These are phyloP conservation scores for Dynastes maya DNA, from an alignment of 2,888 invertebrate species.

Conservation along the genomic window DNA sequence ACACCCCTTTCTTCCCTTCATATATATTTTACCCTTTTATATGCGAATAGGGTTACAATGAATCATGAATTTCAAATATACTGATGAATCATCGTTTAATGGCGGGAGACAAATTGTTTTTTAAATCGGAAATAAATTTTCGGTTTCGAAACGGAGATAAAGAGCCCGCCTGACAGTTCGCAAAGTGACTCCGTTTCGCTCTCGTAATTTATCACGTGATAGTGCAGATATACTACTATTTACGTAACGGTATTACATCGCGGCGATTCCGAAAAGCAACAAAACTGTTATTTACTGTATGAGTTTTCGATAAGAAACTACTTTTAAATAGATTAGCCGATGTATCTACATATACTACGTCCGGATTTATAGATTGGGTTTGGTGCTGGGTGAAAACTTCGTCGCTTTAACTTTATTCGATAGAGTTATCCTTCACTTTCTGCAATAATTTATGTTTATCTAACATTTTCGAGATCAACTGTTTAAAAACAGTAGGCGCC, in stretches of 20 bases:
- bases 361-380: too few relatives aligned
- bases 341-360: too few relatives aligned
- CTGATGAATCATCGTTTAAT: conserved; percentile 43
- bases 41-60: conserved; percentile 28
- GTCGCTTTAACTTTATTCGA: not conserved
- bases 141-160: conserved; percentile 12
- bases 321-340: not conserved
- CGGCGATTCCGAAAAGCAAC: not conserved
- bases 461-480: too few relatives aligned
- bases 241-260: not conserved
- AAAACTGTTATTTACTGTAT: conserved; percentile 7
- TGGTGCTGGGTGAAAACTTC: not conserved
- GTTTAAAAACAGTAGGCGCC: too few relatives aligned
- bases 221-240: conserved; percentile 3
- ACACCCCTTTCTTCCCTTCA: not conserved
- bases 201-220: conserved; percentile 45
- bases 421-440: not conserved
- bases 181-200: conserved; percentile 8
- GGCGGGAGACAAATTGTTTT: conserved; percentile 39
- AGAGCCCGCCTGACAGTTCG: conserved; percentile 8
- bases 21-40: conserved; percentile 34
- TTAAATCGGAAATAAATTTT: conserved; percentile 41
- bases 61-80: conserved; percentile 30
- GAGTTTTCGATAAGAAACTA: conserved; percentile 6
- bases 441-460: too few relatives aligned